These are phyloP conservation scores for Empidonax traillii DNA, from an alignment of 2,113 vertebrate species.

Conservation along the genomic window DNA sequence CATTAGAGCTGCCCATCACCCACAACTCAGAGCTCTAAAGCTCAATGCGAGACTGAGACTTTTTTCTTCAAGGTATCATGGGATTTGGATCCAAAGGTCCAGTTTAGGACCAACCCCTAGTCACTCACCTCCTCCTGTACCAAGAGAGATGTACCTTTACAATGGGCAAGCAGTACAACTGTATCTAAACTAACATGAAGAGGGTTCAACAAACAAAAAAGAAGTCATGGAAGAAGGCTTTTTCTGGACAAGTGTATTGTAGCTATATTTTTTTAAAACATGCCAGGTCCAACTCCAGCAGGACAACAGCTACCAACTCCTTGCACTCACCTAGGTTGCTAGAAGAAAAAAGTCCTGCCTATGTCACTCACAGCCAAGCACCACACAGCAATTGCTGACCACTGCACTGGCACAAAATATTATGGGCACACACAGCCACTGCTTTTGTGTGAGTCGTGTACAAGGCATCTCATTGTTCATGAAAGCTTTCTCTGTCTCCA, in stretches of 20 bases:
- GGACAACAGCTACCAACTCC: background rate
- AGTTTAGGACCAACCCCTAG: background rate
- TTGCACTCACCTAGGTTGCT: background rate
- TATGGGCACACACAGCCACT: accelerated
- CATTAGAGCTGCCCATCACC: background rate
- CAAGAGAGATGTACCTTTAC: background rate
- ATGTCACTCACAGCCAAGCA: accelerated
- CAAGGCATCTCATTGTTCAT: background rate
- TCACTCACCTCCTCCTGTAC: background rate
- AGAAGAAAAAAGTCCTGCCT: background rate
- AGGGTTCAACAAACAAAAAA: background rate
- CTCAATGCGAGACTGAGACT: background rate
- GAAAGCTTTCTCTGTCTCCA: background rate
- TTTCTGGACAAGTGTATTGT: background rate
- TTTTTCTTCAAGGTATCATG: background rate
- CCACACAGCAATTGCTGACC: background rate
- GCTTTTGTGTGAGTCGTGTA: background rate
- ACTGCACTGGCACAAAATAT: accelerated
- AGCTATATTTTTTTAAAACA: background rate
- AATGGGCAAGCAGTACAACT: background rate
- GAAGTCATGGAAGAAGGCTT: background rate
- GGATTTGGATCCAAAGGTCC: background rate
- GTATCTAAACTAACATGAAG: background rate
- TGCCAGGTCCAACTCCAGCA: background rate
- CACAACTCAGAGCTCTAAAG: background rate